phyloP scores from a whole-genome alignment of 2,797 vertebrate genomes.

The Hyperoplus lanceolatus region DNA sequence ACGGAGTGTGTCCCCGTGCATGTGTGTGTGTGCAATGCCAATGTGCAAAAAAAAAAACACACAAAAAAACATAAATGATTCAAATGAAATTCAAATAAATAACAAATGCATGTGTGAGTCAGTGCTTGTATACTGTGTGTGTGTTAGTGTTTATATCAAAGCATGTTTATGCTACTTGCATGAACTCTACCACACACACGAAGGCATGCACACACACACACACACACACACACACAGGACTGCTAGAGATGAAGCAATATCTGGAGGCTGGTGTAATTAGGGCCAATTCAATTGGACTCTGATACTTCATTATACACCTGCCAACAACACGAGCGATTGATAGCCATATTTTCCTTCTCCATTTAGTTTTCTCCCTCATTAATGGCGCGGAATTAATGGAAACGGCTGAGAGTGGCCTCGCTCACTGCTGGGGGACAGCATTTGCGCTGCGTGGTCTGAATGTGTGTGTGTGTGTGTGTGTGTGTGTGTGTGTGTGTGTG shows the following conservation, averaged over 20 bases:
- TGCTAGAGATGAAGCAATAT: slow-evolving; percentile 84
- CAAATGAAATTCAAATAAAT: too few species aligned
- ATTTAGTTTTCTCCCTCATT: slow-evolving; percentile 81
- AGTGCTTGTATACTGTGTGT: not conserved
- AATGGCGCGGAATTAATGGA: slow-evolving; percentile 84
- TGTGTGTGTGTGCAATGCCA: not conserved
- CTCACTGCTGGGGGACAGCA: slow-evolving; percentile 59
- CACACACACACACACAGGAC: slow-evolving; percentile 73
- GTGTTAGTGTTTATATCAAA: slow-evolving; percentile 41
- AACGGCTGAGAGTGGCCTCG: slow-evolving; percentile 70
- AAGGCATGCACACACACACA: slow-evolving; percentile 4
- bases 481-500: slow-evolving; percentile 11
- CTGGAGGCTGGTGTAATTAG: slow-evolving; percentile 87
- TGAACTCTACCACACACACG: not conserved
- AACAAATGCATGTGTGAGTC: slow-evolving; percentile 18
- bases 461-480: slow-evolving; percentile 2
- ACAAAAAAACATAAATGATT: too few species aligned
- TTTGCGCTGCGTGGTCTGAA: slow-evolving; percentile 48
- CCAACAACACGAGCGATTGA: slow-evolving; percentile 83
- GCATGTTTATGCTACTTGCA: not conserved
- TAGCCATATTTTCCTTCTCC: slow-evolving; percentile 83
- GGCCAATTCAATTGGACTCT: slow-evolving; percentile 85
- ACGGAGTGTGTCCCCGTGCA: slow-evolving; percentile 40
- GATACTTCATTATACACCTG: slow-evolving; percentile 86
- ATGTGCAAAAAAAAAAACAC: slow-evolving; percentile 19